phyloP scores from a whole-genome alignment of 2,888 invertebrate genomes.

The Conchocele bisecta region DNA sequence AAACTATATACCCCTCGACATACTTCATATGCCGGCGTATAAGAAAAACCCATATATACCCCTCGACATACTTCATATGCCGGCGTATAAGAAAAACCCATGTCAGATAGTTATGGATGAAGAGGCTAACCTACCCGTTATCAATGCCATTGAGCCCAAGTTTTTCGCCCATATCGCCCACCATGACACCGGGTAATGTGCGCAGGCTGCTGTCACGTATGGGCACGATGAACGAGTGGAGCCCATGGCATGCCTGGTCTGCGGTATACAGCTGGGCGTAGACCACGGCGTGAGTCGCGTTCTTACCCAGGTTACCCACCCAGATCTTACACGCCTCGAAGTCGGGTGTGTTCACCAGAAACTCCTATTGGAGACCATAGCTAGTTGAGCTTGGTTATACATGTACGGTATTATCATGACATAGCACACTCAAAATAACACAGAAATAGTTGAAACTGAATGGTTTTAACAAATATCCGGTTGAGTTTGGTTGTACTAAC shows the following conservation, averaged over 20 bases:
- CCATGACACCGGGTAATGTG: constrained; percentile 88
- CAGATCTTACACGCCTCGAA: constrained; percentile 93
- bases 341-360: constrained; percentile 90
- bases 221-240: constrained; percentile 95
- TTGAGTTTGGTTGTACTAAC: no score
- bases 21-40: no score
- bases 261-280: constrained; percentile 94
- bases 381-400: no score
- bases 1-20: no score
- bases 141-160: constrained; percentile 95
- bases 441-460: no score
- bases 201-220: constrained; percentile 84
- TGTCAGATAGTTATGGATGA: no score
- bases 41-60: no score
- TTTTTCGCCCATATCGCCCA: constrained; percentile 97
- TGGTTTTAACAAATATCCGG: no score
- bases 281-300: constrained; percentile 92
- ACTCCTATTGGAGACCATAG: constrained; percentile 84
- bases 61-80: no score
- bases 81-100: no score
- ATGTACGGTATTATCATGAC: no score
- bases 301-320: constrained; percentile 89
- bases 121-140: constrained; percentile 94
- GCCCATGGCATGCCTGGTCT: constrained; percentile 91
- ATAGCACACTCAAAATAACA: no score